phyloP scores from a whole-genome alignment of 2,113 vertebrate species.

The Thomomys bottae region DNA sequence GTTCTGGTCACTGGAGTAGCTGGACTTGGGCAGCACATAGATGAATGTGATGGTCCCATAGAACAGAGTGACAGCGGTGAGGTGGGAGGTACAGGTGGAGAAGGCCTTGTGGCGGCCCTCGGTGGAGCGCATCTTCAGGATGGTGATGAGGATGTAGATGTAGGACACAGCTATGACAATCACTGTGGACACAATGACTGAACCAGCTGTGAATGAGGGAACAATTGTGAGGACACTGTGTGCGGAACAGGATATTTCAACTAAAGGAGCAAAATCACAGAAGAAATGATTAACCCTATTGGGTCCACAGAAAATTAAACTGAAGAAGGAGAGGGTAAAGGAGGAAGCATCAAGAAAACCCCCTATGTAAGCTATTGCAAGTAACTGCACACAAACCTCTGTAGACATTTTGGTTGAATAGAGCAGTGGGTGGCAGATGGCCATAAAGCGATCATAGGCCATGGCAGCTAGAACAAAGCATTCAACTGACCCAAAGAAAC shows the following conservation, averaged over 20 bases:
- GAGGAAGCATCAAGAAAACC: neutral
- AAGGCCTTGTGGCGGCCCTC: constrained; percentile 61
- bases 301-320: constrained; percentile 59
- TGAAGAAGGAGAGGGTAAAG: neutral
- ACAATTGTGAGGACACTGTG: neutral
- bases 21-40: constrained; percentile 55
- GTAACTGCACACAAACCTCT: constrained; percentile 11
- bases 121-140: neutral
- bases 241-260: constrained; percentile 45
- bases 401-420: constrained; percentile 55
- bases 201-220: constrained; percentile 27
- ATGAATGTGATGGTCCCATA: constrained; percentile 60
- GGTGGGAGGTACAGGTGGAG: constrained; percentile 67
- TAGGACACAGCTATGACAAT: constrained; percentile 27
- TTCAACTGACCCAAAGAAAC: constrained; percentile 41
- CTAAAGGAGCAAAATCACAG: constrained; percentile 69
- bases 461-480: constrained; percentile 62
- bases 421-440: constrained; percentile 62
- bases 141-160: constrained; percentile 31
- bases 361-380: neutral
- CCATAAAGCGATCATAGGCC: constrained; percentile 66
- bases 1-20: constrained; percentile 49
- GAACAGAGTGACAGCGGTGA: constrained; percentile 54
- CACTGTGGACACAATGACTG: constrained; percentile 30
- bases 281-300: constrained; percentile 68